A percentile compares a stretch with the other conserved stretches of the same genome.
Conservation (phyloP, 2,797 vertebrate genomes). For the Phrynocephalus guinanensis region DNA sequence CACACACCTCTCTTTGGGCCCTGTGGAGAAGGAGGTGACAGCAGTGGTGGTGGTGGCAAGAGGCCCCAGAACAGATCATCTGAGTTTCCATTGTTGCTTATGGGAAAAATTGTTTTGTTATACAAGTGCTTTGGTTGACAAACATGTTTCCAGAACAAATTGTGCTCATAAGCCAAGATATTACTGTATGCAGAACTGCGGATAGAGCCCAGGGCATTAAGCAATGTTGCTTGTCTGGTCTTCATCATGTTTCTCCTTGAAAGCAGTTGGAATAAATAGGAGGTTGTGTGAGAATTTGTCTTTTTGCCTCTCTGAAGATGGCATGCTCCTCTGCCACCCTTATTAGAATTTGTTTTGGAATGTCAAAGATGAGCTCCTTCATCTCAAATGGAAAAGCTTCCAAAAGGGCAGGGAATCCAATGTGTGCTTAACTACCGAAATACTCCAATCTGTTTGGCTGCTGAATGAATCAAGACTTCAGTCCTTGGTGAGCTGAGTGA, state of each 20-base stretch:
- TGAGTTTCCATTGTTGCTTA: no score
- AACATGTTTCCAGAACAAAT: no score
- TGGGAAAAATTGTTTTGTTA: no score
- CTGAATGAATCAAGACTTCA: slow-evolving; percentile 23
- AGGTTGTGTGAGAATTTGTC: background rate
- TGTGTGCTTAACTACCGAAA: slow-evolving; percentile 22
- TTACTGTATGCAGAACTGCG: background rate
- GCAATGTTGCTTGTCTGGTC: slow-evolving; percentile 3
- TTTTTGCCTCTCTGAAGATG: slow-evolving; percentile 20
- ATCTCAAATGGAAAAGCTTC: slow-evolving; percentile 16
- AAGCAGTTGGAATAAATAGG: no score
- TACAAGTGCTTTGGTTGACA: no score
- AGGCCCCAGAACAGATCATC: no score
- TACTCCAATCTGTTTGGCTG: background rate
- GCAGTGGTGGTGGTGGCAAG: no score
- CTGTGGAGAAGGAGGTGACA: no score
- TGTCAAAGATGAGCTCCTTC: slow-evolving; percentile 24
- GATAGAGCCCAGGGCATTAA: background rate
- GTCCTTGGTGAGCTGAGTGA: background rate
- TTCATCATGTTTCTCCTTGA: background rate
- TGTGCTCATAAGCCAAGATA: no score
- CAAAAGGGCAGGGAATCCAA: background rate
- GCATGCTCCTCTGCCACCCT: slow-evolving; percentile 19
- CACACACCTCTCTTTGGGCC: no score
- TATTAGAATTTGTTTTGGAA: slow-evolving; percentile 36